Percentiles rank a stretch among this genome's conserved stretches.
Conservation (phyloP, 2,113 vertebrate species). For the Rattus norvegicus region GRCr8 NC_086031.1:36439501-36440000, state of each 20-base stretch:
- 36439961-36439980: background rate
- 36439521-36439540: background rate
- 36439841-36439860: background rate
- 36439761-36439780: background rate
- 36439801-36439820: background rate
- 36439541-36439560: background rate
- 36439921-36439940: background rate
- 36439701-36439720: background rate
- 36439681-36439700: background rate
- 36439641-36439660: background rate
- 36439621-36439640: background rate
- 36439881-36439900: background rate
- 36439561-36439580: background rate
- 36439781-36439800: background rate
- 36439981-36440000: background rate
- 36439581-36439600: background rate
- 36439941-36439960: background rate
- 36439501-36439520: background rate
- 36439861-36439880: background rate
- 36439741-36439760: background rate
- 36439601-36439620: background rate
- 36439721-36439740: background rate
- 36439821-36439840: background rate
- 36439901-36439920: background rate
- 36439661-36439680: background rate